Conservation (phyloP, 2,888 invertebrate species). For the Polydrusus tereticollis region DNA sequence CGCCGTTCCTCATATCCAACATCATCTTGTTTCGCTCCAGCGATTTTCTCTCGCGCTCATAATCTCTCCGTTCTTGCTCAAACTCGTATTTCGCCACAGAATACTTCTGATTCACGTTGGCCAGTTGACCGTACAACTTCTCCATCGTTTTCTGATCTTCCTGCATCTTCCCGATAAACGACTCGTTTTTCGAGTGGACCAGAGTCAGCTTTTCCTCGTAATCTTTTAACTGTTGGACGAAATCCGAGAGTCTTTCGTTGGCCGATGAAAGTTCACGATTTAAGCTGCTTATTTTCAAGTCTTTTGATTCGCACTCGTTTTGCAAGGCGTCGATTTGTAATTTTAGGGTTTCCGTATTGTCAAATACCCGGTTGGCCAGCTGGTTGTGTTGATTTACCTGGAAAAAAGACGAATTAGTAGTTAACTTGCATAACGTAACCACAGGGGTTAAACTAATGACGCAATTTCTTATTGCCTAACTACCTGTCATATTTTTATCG, state of each 20-base stretch:
- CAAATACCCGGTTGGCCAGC: conserved; percentile 44
- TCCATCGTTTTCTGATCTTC: conserved; percentile 52
- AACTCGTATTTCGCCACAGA: conserved; percentile 39
- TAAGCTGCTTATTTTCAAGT: conserved; percentile 53
- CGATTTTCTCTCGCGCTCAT: conserved; percentile 24
- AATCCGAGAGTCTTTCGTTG: conserved; percentile 50
- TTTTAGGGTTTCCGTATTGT: conserved; percentile 34
- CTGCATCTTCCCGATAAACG: conserved; percentile 50
- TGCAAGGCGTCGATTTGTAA: conserved; percentile 42
- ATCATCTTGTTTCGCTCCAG: conserved; percentile 38
- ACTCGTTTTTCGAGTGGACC: conserved; percentile 50
- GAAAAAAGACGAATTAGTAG: neutral
- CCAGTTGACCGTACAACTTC: conserved; percentile 51
- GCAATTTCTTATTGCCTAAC: too few species aligned
- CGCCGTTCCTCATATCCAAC: conserved; percentile 57
- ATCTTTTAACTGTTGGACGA: conserved; percentile 51
- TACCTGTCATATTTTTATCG: too few species aligned
- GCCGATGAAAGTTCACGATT: conserved; percentile 52
- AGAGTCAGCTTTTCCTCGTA: conserved; percentile 51
- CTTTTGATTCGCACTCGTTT: conserved; percentile 54
- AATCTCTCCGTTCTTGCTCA: conserved; percentile 38
- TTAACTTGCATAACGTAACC: too few species aligned
- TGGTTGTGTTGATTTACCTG: conserved; percentile 34
- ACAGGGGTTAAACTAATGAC: too few species aligned
- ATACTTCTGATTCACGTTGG: conserved; percentile 53